Conservation (phyloP, 2,113 vertebrate species). For the Xenopus tropicalis region UCB_Xtro_10.0 CM004446.2:75371501-75372000, state of each 20-base stretch:
- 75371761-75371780: too few species aligned
- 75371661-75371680: slow-evolving; percentile 56
- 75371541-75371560: slow-evolving; percentile 71
- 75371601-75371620: slow-evolving; percentile 86
- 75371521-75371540: slow-evolving; percentile 72
- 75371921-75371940: too few species aligned
- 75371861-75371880: too few species aligned
- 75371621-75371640: slow-evolving; percentile 69
- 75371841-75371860: too few species aligned
- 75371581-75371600: slow-evolving; percentile 70
- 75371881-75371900: too few species aligned
- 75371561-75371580: slow-evolving; percentile 73
- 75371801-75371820: too few species aligned
- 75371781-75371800: too few species aligned
- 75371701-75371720: slow-evolving; percentile 73
- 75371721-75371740: slow-evolving; percentile 62
- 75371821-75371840: too few species aligned
- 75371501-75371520: slow-evolving; percentile 57
- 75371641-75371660: slow-evolving; percentile 59
- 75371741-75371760: background rate
- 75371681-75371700: slow-evolving; percentile 81
- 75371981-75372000: too few species aligned
- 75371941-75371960: too few species aligned
- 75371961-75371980: too few species aligned
- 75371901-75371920: too few species aligned